Evolutionary conservation across 92 coral and sea anemone species (phyloP).

Genomic region (Epizoanthus fatuus): DNA sequence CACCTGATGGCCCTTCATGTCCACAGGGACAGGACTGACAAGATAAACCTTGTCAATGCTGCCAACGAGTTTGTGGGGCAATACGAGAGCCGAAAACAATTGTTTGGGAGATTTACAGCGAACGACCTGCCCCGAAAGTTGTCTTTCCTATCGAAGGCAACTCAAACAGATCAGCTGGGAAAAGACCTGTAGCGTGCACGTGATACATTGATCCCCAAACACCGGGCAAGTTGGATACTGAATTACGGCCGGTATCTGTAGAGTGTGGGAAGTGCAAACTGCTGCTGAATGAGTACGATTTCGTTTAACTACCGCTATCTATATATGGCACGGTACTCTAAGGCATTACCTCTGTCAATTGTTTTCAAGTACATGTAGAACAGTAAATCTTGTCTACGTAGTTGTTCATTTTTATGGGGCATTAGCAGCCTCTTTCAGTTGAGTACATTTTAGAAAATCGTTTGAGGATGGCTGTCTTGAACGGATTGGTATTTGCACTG

Average conservation of each 20-base stretch:
- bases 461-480: constrained; percentile 22
- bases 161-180: constrained; percentile 32
- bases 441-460: not conserved
- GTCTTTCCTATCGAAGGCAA: constrained; percentile 23
- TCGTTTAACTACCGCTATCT: constrained; percentile 31
- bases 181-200: constrained; percentile 25
- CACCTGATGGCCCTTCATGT: constrained; percentile 41
- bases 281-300: constrained; percentile 16
- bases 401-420: constrained; percentile 6
- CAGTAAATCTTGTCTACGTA: constrained; percentile 15
- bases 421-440: constrained; percentile 1
- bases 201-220: constrained; percentile 38
- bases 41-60: constrained; percentile 10
- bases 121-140: constrained; percentile 44
- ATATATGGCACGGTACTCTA: constrained; percentile 24
- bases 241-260: not conserved
- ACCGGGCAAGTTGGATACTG: constrained; percentile 31
- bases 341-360: constrained; percentile 29
- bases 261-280: constrained; percentile 4
- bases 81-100: constrained; percentile 34
- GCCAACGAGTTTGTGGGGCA: constrained; percentile 41
- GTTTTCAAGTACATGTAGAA: constrained; percentile 22
- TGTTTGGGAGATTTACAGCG: constrained; percentile 44
- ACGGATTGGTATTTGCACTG: constrained; percentile 8
- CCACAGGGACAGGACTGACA: constrained; percentile 48